A percentile compares a stretch with the other conserved stretches of the same genome.
These are phyloP conservation scores for Drosophila nebulosa DNA, from an alignment of 1,140 invertebrate species.

Conservation along the genomic window DNA sequence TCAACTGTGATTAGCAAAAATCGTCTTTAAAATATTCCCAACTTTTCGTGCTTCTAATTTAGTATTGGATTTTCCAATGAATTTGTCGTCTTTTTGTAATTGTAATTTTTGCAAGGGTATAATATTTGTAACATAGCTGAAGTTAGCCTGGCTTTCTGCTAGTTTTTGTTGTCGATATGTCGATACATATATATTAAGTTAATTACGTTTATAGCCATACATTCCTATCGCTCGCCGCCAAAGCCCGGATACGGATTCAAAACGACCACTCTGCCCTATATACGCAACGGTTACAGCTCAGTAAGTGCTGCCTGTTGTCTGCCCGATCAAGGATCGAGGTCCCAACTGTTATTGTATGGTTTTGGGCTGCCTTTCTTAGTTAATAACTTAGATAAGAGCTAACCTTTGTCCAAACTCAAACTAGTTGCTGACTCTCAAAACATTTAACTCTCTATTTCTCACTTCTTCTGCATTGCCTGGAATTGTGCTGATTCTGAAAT, in stretches of 20 bases:
- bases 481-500: constrained; percentile 3
- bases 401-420: background rate
- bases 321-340: background rate
- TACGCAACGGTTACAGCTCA: constrained; percentile 82
- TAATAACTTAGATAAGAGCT: background rate
- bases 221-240: constrained; percentile 83
- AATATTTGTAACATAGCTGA: background rate
- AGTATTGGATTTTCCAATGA: too few relatives aligned
- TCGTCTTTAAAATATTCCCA: too few relatives aligned
- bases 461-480: background rate
- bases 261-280: constrained; percentile 86
- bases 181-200: constrained; percentile 35
- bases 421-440: constrained; percentile 1
- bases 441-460: constrained; percentile 25
- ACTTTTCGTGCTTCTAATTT: too few relatives aligned
- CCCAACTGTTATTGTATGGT: background rate
- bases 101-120: background rate
- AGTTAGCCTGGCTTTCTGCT: background rate
- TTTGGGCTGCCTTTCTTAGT: background rate
- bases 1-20: too few relatives aligned
- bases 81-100: too few relatives aligned
- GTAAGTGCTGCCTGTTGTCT: constrained; percentile 70
- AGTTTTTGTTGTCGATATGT: constrained; percentile 25
- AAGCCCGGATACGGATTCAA: constrained; percentile 89
- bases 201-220: constrained; percentile 80